Conservation (phyloP, 2,113 vertebrate species). For the Alaudala cheleensis region DNA sequence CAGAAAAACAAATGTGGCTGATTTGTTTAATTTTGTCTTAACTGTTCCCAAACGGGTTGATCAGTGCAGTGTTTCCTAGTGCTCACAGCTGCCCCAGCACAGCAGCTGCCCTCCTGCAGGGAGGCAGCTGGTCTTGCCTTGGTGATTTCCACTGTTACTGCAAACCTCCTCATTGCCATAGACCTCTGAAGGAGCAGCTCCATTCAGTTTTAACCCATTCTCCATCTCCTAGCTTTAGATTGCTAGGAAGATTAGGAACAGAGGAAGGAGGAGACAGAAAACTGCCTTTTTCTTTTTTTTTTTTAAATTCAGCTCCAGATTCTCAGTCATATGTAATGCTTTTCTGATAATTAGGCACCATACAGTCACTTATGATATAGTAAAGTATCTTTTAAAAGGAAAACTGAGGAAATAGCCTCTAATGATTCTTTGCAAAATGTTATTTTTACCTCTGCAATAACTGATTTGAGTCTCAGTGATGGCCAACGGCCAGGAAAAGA, state of each 20-base stretch:
- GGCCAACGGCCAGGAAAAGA: not conserved
- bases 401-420: slow-evolving; percentile 16
- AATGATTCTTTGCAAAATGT: not conserved
- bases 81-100: not conserved
- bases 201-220: not conserved
- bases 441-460: not conserved
- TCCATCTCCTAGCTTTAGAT: not conserved
- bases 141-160: not conserved
- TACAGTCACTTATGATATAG: not conserved
- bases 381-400: not conserved
- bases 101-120: not conserved
- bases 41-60: not conserved
- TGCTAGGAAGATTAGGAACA: not conserved
- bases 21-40: not conserved
- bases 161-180: not conserved
- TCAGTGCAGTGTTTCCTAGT: not conserved
- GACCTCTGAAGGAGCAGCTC: not conserved
- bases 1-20: not conserved
- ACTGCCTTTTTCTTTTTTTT: too few relatives aligned
- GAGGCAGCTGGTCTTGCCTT: not conserved
- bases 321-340: not conserved
- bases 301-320: not conserved
- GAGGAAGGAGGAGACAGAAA: not conserved
- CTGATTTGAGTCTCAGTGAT: not conserved
- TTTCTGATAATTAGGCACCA: not conserved